Percentiles rank a stretch among this genome's conserved stretches.
phyloP scores from a whole-genome alignment of 37 sponge, comb jelly and placozoan species.

The Ianthella basta region DNA sequence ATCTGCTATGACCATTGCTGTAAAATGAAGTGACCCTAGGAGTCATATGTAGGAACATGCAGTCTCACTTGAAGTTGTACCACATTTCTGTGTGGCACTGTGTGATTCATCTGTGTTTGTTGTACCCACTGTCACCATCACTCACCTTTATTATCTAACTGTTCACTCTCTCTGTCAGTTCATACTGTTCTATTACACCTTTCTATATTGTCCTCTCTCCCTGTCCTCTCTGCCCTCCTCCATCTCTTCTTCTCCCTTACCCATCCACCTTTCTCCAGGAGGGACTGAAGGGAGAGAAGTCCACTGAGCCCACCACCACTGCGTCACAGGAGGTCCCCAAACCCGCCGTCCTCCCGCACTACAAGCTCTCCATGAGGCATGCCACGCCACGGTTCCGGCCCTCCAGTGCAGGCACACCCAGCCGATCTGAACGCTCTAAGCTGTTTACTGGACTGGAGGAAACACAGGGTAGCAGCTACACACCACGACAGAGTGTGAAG shows the following conservation, averaged over 20 bases:
- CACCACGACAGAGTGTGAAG: slow-evolving; percentile 78
- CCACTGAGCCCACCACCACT: slow-evolving; percentile 35
- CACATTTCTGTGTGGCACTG: too few relatives aligned
- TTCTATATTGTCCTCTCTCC: too few relatives aligned
- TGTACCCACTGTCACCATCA: too few relatives aligned
- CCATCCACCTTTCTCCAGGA: slow-evolving; percentile 44
- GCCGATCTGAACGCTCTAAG: slow-evolving; percentile 38
- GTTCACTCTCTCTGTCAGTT: too few relatives aligned
- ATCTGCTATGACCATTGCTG: too few relatives aligned
- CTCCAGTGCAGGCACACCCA: slow-evolving; percentile 52
- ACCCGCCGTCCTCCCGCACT: slow-evolving; percentile 59
- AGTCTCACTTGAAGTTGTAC: too few relatives aligned
- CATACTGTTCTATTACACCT: too few relatives aligned
- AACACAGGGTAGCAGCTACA: slow-evolving; percentile 33
- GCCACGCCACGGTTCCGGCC: slow-evolving; percentile 54
- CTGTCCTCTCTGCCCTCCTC: not conserved
- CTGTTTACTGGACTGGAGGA: slow-evolving; percentile 81
- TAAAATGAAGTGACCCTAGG: too few relatives aligned
- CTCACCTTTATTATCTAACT: too few relatives aligned
- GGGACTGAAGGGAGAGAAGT: slow-evolving; percentile 36
- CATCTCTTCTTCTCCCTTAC: not conserved
- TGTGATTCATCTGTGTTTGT: too few relatives aligned
- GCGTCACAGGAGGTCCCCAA: slow-evolving; percentile 26
- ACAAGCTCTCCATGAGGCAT: slow-evolving; percentile 67
- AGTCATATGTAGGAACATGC: too few relatives aligned